Percentiles rank a stretch among this genome's conserved stretches.
Conservation (phyloP, 1,140 invertebrate species). For the Eupristina koningsbergeri region DNA sequence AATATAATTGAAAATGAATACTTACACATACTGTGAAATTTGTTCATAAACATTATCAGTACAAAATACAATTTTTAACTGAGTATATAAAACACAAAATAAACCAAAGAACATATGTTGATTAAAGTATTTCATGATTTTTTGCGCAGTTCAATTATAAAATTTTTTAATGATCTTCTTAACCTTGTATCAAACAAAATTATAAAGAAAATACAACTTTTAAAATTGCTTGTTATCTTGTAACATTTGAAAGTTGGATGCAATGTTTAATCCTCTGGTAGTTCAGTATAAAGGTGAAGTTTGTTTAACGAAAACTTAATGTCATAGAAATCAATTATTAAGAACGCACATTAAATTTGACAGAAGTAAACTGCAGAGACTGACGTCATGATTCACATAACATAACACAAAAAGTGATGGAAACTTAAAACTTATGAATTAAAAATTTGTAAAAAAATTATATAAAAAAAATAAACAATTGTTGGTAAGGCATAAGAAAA, state of each 20-base stretch:
- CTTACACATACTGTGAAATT: slow-evolving; percentile 32
- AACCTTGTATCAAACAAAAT: neutral
- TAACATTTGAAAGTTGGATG: no score
- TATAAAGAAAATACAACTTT: neutral
- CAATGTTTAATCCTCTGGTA: neutral
- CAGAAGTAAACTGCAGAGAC: no score
- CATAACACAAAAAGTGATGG: no score
- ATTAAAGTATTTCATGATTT: slow-evolving; percentile 30
- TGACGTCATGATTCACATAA: no score
- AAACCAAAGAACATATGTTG: neutral
- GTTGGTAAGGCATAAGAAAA: no score
- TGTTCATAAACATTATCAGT: slow-evolving; percentile 36
- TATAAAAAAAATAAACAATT: no score
- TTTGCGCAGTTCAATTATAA: neutral
- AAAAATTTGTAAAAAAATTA: no score
- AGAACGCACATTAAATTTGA: neutral
- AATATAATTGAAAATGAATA: neutral
- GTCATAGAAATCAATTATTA: neutral
- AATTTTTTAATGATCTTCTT: neutral
- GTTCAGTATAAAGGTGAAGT: neutral
- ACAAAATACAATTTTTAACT: neutral
- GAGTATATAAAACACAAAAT: slow-evolving; percentile 28
- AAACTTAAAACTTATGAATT: no score
- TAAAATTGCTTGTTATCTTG: neutral
- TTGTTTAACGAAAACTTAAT: neutral